Evolutionary conservation across 2,113 vertebrate genomes (phyloP), one percentile per base, ranked within the genome.

Genomic region (Myrmophylax atrothorax): DNA sequence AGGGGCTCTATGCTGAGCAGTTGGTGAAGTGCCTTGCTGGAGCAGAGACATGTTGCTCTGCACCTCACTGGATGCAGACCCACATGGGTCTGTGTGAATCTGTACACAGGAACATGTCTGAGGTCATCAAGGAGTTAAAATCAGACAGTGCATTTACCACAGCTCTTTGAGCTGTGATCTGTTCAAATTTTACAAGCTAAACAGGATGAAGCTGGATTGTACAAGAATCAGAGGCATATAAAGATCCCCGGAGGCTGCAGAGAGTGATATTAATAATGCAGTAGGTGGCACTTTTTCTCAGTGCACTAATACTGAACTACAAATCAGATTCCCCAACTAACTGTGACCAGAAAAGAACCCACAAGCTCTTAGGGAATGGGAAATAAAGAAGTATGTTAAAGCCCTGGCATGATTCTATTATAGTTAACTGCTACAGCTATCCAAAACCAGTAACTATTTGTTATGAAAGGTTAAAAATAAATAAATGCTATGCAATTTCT

Each of bases 11-110:
- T 11, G 73, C 25, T 84, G 84, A 88, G 67, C 20, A 14, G 33
- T 5, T 29, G 82, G 28, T 46, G 88, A 91, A 94, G 89, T 69
- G 91, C 38, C 89, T 83, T 91, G 58, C 84, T 95, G 95, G 84
- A 93, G 74, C 46, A 69, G 20, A 82, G 82, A 70, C 89, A 86
- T 4, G 0, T 18, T 59, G 67, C 47, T 93, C 72, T 88, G 78
- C 90, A 95, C 82, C 90, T 86, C 83, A 6, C 63, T 0, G 3
- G 66, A 83, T 90, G 66, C 72, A 90, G 47, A 55, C 52, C 53
- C 38, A n/a, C 38, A 18, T 12, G 47, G 35, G 47, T 50, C 46
- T 2, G 12, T 42, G 37, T 37, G 6, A 22, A 28, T 42, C 82
- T 52, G 9, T 17, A 18, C 7, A 10, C 38, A 74, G 63, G 35